These are phyloP conservation scores for Chymomyza fuscimana DNA, from an alignment of 2,888 invertebrate genomes.

Conservation along the genomic window DNA sequence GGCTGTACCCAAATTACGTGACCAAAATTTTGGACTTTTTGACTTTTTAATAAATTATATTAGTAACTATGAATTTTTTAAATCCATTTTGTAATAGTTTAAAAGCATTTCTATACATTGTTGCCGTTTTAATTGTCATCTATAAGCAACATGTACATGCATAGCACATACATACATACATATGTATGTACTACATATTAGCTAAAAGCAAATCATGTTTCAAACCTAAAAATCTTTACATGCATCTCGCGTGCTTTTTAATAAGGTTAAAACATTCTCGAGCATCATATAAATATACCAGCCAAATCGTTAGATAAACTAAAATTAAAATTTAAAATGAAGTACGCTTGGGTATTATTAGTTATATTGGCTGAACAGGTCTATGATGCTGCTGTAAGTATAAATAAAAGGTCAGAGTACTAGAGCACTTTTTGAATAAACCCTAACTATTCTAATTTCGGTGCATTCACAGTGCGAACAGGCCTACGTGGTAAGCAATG, in stretches of 20 bases:
- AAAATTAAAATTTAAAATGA: background rate
- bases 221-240: background rate
- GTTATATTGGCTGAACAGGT: background rate
- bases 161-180: too few relatives aligned
- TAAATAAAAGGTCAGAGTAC: background rate
- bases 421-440: background rate
- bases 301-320: background rate
- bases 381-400: background rate
- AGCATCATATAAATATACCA: background rate
- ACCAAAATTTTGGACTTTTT: too few relatives aligned
- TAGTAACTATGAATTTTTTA: background rate
- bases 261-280: background rate
- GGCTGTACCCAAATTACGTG: too few relatives aligned
- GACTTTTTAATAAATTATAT: too few relatives aligned
- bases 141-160: background rate
- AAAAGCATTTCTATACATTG: background rate
- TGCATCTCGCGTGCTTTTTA: background rate
- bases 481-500: slow-evolving; percentile 64
- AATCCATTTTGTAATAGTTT: background rate
- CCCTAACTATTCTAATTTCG: background rate
- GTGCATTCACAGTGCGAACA: slow-evolving; percentile 49
- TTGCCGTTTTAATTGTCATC: background rate
- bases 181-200: too few relatives aligned
- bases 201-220: background rate
- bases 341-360: background rate